Evolutionary conservation across 2,113 vertebrate genomes (phyloP).

Genomic region (Zosterops japonicus): DNA sequence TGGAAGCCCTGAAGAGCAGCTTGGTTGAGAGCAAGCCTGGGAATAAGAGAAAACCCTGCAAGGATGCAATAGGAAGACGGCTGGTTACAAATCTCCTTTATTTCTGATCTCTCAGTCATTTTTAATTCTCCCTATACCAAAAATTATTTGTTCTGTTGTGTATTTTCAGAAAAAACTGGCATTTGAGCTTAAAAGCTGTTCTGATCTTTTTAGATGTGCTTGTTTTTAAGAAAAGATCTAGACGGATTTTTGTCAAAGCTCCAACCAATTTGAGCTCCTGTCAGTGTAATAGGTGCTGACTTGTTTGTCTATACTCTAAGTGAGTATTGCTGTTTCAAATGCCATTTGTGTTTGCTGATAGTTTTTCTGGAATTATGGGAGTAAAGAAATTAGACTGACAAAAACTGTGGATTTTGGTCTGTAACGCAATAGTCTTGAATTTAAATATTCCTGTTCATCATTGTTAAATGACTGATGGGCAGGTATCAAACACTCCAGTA

Average conservation of each 20-base stretch:
- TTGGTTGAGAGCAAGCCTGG: background rate
- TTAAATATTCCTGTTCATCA: background rate
- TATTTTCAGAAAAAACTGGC: background rate
- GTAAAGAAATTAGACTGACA: constrained; percentile 14
- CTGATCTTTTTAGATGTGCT: constrained; percentile 21
- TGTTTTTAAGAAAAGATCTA: constrained; percentile 24
- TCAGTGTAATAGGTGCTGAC: constrained; percentile 41
- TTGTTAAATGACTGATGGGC: background rate
- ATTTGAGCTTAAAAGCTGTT: constrained; percentile 21
- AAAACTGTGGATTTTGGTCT: background rate
- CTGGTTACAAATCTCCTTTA: background rate
- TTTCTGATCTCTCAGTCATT: background rate
- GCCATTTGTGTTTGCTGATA: constrained; percentile 36
- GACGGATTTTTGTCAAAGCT: constrained; percentile 21
- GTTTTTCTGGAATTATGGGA: constrained; percentile 31
- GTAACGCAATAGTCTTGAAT: background rate
- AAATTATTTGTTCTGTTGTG: background rate
- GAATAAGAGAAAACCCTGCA: background rate
- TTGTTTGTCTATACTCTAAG: background rate
- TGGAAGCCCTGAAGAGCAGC: background rate
- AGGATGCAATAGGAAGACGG: background rate
- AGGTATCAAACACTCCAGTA: background rate
- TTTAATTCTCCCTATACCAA: background rate
- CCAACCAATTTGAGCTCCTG: background rate
- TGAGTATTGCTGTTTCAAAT: constrained; percentile 58